Conservation (phyloP, 2,888 invertebrate genomes). For the Aromia moschata region DNA sequence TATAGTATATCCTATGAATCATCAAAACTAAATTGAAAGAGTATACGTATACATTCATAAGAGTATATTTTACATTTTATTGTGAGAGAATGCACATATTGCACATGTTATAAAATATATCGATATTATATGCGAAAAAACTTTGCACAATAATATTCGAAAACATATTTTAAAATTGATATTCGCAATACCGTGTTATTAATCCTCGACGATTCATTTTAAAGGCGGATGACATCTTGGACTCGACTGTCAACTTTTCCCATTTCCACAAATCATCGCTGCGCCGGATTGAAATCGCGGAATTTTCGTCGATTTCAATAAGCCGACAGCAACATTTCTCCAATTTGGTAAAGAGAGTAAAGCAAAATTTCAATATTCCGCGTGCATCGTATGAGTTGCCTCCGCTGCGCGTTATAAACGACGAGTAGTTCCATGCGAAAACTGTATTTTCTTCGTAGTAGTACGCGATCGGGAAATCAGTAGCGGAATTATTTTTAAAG, state of each 20-base stretch:
- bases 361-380: background rate
- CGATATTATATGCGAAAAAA: too few species aligned
- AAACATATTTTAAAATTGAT: too few species aligned
- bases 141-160: too few species aligned
- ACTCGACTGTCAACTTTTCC: background rate
- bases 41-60: too few species aligned
- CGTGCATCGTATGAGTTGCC: background rate
- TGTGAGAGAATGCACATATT: too few species aligned
- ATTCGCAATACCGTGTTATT: too few species aligned
- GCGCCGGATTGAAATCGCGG: background rate
- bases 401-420: conserved; percentile 2
- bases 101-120: too few species aligned
- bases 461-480: conserved; percentile 49
- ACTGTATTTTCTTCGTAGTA: conserved; percentile 13
- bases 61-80: too few species aligned
- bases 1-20: too few species aligned
- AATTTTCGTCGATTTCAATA: background rate
- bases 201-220: too few species aligned
- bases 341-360: background rate
- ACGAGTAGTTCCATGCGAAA: conserved; percentile 2
- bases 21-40: too few species aligned
- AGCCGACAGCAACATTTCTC: background rate
- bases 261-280: background rate
- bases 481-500: conserved; percentile 49
- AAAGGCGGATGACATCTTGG: too few species aligned